Percentiles rank a stretch among this genome's conserved stretches.
phyloP scores from a whole-genome alignment of 2,797 vertebrate species.

The Spinibarbus caldwelli region DNA sequence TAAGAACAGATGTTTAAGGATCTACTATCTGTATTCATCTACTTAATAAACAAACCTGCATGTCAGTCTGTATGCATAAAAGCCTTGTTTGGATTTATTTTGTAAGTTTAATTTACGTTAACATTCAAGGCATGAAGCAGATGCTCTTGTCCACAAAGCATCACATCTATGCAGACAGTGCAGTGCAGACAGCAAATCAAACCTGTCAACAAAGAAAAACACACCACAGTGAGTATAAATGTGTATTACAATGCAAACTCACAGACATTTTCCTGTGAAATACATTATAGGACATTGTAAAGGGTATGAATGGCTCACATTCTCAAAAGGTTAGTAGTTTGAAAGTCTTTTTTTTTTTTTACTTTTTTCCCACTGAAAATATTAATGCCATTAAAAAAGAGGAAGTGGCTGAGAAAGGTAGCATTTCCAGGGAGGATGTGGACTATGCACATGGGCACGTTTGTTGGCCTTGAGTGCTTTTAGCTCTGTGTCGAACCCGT shows the following conservation, averaged over 20 bases:
- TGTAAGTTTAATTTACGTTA: background rate
- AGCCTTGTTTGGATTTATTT: background rate
- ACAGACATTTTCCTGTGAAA: background rate
- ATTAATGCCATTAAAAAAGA: conserved; percentile 63
- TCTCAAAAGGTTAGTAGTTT: background rate
- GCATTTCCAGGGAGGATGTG: conserved; percentile 79
- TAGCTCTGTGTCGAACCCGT: background rate
- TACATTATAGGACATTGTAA: background rate
- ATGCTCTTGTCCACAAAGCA: background rate
- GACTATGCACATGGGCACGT: conserved; percentile 72
- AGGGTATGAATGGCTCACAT: background rate
- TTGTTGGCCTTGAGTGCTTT: conserved; percentile 77
- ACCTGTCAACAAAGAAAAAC: background rate
- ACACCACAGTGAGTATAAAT: background rate
- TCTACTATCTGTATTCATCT: background rate
- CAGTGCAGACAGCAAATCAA: background rate
- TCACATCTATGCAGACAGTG: background rate
- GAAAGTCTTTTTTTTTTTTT: background rate
- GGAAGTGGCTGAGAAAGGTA: conserved; percentile 58
- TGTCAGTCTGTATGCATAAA: background rate
- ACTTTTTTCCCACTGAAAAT: conserved; percentile 69
- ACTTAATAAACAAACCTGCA: background rate
- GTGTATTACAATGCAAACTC: background rate
- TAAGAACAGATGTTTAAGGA: background rate
- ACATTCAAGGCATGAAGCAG: background rate